Evolutionary conservation across 1,140 invertebrate genomes (phyloP).

Genomic region (Piezodorus guildinii): DNA sequence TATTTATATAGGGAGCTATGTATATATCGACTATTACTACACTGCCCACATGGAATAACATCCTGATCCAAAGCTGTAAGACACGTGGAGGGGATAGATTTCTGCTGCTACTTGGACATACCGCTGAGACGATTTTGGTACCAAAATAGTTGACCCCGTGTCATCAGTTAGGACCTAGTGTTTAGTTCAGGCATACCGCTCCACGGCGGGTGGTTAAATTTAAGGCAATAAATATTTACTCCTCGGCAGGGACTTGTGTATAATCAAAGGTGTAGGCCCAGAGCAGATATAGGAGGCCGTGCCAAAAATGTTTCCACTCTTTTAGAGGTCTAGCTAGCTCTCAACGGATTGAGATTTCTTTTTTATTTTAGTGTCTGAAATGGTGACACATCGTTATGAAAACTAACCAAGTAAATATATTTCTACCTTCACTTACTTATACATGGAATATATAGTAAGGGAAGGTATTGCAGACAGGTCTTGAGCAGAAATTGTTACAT

Average conservation of each 20-base stretch:
- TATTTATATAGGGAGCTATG: too few relatives aligned
- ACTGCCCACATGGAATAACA: too few relatives aligned
- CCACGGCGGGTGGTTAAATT: constrained; percentile 10
- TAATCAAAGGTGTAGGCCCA: background rate
- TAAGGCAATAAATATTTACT: constrained; percentile 11
- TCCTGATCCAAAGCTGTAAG: too few relatives aligned
- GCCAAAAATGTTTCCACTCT: background rate
- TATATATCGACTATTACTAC: too few relatives aligned
- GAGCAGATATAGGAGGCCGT: constrained; percentile 1
- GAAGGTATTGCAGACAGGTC: too few relatives aligned
- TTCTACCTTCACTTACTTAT: too few relatives aligned
- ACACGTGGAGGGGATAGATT: too few relatives aligned
- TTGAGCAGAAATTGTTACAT: too few relatives aligned
- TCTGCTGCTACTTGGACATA: background rate
- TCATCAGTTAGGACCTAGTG: constrained; percentile 8
- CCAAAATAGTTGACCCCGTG: background rate
- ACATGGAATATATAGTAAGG: too few relatives aligned
- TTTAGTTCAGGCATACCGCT: constrained; percentile 3
- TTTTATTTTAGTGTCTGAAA: background rate
- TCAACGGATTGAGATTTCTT: background rate
- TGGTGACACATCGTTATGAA: too few relatives aligned
- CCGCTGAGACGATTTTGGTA: background rate
- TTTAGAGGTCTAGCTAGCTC: background rate
- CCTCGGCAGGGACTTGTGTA: background rate
- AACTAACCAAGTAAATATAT: too few relatives aligned